Evolutionary conservation across 2,797 vertebrate genomes (phyloP).

Genomic region (Macrochelys suwanniensis): DNA sequence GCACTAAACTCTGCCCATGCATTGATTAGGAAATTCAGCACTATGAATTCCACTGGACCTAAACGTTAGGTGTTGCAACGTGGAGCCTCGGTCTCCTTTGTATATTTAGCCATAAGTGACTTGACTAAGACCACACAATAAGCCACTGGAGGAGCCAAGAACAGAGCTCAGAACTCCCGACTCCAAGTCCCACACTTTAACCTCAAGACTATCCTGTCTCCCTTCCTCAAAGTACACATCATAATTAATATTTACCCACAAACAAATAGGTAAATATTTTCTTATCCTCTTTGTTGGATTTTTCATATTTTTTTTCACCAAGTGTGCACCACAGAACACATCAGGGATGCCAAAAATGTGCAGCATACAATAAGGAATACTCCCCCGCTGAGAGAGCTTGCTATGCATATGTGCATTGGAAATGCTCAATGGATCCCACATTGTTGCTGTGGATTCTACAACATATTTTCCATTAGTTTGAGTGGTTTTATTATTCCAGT

Average conservation of each 20-base stretch:
- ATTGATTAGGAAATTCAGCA: not conserved
- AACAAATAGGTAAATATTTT: conserved; percentile 30
- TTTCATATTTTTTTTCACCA: conserved; percentile 27
- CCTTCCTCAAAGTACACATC: not conserved
- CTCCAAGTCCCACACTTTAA: not conserved
- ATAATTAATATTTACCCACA: conserved; percentile 30
- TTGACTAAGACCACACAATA: not conserved
- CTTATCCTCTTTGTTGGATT: conserved; percentile 29
- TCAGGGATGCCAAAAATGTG: conserved; percentile 46
- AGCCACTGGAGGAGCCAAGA: not conserved
- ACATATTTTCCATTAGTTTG: not conserved
- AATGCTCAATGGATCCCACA: conserved; percentile 39
- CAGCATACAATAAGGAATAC: conserved; percentile 39
- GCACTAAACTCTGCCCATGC: not conserved
- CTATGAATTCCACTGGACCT: not conserved
- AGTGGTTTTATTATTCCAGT: not conserved
- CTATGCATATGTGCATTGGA: conserved; percentile 30
- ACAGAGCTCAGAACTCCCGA: not conserved
- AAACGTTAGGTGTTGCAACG: not conserved
- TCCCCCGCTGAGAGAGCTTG: conserved; percentile 15
- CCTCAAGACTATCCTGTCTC: not conserved
- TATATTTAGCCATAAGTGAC: not conserved
- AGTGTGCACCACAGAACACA: conserved; percentile 25
- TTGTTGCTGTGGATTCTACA: not conserved
- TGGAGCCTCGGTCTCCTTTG: not conserved